Evolutionary conservation across 2,113 vertebrate species (phyloP).

Genomic region (Sander lucioperca): DNA sequence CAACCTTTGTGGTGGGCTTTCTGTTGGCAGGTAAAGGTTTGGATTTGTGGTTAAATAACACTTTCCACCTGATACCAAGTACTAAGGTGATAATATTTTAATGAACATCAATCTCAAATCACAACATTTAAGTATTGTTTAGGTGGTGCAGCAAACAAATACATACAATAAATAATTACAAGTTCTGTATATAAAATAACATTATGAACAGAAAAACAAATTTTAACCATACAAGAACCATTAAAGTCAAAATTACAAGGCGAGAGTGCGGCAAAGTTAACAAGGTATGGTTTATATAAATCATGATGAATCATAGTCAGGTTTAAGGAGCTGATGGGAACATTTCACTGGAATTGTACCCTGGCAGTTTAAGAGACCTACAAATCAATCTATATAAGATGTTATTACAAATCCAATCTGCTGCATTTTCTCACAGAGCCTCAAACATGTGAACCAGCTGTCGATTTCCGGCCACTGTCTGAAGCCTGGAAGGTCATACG

Average conservation of each 20-base stretch:
- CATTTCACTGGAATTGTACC: too few species aligned
- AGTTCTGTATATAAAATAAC: too few species aligned
- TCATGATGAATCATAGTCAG: too few species aligned
- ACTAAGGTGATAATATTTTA: background rate
- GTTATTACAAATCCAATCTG: background rate
- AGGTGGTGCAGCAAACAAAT: too few species aligned
- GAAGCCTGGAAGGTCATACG: slow-evolving; percentile 62
- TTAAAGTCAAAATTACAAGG: too few species aligned
- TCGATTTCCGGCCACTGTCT: slow-evolving; percentile 54
- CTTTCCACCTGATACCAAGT: background rate
- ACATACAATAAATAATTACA: too few species aligned
- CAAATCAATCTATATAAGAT: background rate
- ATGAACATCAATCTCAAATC: background rate
- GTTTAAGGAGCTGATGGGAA: too few species aligned
- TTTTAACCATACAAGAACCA: too few species aligned
- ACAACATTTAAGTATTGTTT: background rate
- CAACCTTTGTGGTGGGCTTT: slow-evolving; percentile 54
- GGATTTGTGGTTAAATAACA: background rate
- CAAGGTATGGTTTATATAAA: too few species aligned
- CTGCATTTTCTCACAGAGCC: slow-evolving; percentile 72
- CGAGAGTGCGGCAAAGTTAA: too few species aligned
- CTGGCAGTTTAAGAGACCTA: background rate
- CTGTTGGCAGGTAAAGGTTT: slow-evolving; percentile 78
- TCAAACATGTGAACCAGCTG: slow-evolving; percentile 16
- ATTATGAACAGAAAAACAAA: too few species aligned